Base-by-base conservation (phyloP, 2,888 invertebrate species). In the Chrysolina americana region DNA sequence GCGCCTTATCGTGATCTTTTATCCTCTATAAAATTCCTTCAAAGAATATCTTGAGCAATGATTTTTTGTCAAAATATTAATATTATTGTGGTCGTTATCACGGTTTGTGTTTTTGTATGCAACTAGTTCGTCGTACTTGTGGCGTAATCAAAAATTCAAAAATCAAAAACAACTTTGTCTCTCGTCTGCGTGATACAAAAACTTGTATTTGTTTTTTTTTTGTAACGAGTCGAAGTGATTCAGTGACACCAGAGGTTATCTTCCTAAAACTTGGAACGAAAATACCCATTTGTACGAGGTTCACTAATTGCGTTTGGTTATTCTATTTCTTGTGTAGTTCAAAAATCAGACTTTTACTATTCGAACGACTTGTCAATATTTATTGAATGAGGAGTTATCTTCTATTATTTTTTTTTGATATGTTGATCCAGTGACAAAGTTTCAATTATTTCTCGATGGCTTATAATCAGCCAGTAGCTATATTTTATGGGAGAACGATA, bases 51-150 rank as follows among this genome's bases (percentile, higher is more conserved):
- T 28, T 28, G 28, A 28, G 28, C 28, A 28, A 28, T 28, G 5
- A 28, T 28, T 28, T 28, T 28, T 28, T 47, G n/a, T 13, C 2
- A 15, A 15, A 47, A 15, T 15, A 15, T n/a, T 15, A n/a, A 15
- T 15, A 5, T 47, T 47, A 47, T 47, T 47, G 8, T 47, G n/a
- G 9, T 47, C 47, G 13, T 47, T 47, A 47, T 47, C 19, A 10
- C 3, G 19, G 0, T 9, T 28, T 59, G 23, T 36, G 28, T 28
- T 17, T 59, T 28, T 36, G 28, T 36, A 59, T 9, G 23, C 59
- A 36, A 59, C 28, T n/a, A n/a, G 36, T 36, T 59, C 59, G 59
- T 36, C 59, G 36, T 59, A 59, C 28, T 59, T 36, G 59, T 36
- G 59, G n/a, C 36, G 2, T 19, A 47, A 50, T 50, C 50, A 50